Base-by-base conservation (phyloP, 2,113 vertebrate genomes). In the Ochotona princeps region DNA sequence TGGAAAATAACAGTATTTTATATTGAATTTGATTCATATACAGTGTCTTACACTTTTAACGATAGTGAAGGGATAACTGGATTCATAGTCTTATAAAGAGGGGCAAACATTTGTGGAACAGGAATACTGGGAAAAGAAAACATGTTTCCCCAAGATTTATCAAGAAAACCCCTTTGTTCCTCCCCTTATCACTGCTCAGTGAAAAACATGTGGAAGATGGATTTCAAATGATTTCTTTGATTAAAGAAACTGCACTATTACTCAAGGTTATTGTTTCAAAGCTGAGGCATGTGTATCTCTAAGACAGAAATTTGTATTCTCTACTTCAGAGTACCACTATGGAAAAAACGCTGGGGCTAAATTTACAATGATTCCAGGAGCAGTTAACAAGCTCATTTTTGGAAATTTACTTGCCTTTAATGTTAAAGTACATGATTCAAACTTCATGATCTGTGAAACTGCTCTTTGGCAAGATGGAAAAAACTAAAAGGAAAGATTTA, bases 281-380 rank as follows among this genome's bases (percentile, higher is more conserved):
- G 18, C 15, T 47, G 35, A 1, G 10, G 0, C 1, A 8, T 18
- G 4, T 23, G 32, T 1, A 1, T 25, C 35, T 17, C 28, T 13
- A 72, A 21, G 0, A 0, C 1, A 2, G 38, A 2, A 2, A 12
- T 11, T 25, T 7, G 3, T 5, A 20, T 14, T 21, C 47, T 14
- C 67, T 7, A 54, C 11, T 25, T 7, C 25, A 2, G 30, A 30
- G 28, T 1, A 8, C 2, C 26, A 2, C 2, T 20, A 1, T 1
- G 17, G 72, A 47, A 30, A 0, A 1, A 5, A 10, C 28, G 15
- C 21, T 4, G 0, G 17, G 9, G 18, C 38, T 12, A 15, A 13
- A 4, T 7, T 57, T 1, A 1, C 2, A 20, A 30, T 0, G 28
- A 30, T 15, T 10, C 17, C 21, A 54, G 61, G n/a, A 23, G 21